phyloP scores from a whole-genome alignment of 1,140 invertebrate species.

The Trichonephila inaurata region DNA sequence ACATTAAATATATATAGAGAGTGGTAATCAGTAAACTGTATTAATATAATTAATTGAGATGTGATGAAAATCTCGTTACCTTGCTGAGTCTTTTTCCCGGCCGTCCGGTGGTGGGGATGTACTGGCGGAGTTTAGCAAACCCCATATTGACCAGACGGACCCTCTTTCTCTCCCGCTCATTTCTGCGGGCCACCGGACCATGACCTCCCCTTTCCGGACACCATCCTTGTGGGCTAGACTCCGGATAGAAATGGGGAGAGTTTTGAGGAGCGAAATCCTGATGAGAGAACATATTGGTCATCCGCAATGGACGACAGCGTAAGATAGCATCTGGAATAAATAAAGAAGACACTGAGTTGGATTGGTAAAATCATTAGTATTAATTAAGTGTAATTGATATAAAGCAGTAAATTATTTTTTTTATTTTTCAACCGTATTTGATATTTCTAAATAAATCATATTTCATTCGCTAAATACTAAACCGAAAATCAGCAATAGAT shows the following conservation, averaged over 20 bases:
- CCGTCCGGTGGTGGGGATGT: constrained; percentile 88
- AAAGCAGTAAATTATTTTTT: no score
- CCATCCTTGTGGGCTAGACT: not conserved
- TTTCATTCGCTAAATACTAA: no score
- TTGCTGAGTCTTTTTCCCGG: constrained; percentile 91
- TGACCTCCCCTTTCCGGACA: not conserved
- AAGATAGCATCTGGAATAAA: constrained; percentile 10
- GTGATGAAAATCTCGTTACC: constrained; percentile 82
- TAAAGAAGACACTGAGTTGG: not conserved
- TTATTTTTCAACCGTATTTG: no score
- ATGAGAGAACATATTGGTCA: constrained; percentile 56
- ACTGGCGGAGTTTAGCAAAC: constrained; percentile 76
- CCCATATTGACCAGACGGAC: constrained; percentile 90
- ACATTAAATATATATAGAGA: no score
- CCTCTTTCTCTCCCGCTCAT: constrained; percentile 94
- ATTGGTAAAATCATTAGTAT: not conserved
- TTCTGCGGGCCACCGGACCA: constrained; percentile 87
- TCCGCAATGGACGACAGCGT: not conserved
- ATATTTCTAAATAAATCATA: no score
- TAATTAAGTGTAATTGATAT: no score
- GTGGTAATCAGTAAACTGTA: not conserved
- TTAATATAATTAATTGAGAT: not conserved
- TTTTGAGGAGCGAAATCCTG: constrained; percentile 45
- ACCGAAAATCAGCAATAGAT: no score
- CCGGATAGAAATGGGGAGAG: constrained; percentile 14